phyloP scores from a whole-genome alignment of 2,888 invertebrate species.

The Asteroscopus sphinx region DNA sequence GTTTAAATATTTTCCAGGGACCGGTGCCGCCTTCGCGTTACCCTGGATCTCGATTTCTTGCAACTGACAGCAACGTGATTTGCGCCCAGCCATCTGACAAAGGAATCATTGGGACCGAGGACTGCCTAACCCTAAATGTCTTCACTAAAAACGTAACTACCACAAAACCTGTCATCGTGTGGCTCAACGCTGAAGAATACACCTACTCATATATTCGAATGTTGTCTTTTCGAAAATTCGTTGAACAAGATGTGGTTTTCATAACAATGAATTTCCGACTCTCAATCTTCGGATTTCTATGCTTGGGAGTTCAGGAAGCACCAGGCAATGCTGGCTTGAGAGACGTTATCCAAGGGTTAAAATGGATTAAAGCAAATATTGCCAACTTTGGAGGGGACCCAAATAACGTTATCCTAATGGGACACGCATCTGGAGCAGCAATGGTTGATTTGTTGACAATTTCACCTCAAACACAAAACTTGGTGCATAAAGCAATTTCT shows the following conservation, averaged over 20 bases:
- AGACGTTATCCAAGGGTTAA: slow-evolving; percentile 94
- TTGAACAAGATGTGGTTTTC: slow-evolving; percentile 91
- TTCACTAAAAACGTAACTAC: slow-evolving; percentile 72
- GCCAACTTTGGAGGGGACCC: slow-evolving; percentile 88
- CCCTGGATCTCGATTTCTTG: slow-evolving; percentile 64
- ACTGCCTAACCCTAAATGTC: slow-evolving; percentile 79
- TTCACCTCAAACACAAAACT: slow-evolving; percentile 67
- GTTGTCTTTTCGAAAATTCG: slow-evolving; percentile 89
- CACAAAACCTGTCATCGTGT: slow-evolving; percentile 79
- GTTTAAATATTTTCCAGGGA: slow-evolving; percentile 58
- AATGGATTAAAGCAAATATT: slow-evolving; percentile 92
- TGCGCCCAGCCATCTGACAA: slow-evolving; percentile 76
- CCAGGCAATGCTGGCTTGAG: slow-evolving; percentile 96
- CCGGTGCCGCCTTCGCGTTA: slow-evolving; percentile 54
- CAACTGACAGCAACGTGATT: slow-evolving; percentile 67
- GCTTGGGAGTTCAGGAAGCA: slow-evolving; percentile 89
- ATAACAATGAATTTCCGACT: slow-evolving; percentile 92
- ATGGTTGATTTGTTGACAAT: slow-evolving; percentile 82
- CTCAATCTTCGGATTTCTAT: slow-evolving; percentile 94
- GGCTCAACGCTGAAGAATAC: slow-evolving; percentile 80
- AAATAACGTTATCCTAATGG: slow-evolving; percentile 93
- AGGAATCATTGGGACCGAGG: slow-evolving; percentile 78
- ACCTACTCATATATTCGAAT: slow-evolving; percentile 61
- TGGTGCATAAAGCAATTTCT: slow-evolving; percentile 79
- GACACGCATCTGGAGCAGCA: slow-evolving; percentile 94